phyloP scores from a whole-genome alignment of 1,140 invertebrate species.

The Listronotus bonariensis region DNA sequence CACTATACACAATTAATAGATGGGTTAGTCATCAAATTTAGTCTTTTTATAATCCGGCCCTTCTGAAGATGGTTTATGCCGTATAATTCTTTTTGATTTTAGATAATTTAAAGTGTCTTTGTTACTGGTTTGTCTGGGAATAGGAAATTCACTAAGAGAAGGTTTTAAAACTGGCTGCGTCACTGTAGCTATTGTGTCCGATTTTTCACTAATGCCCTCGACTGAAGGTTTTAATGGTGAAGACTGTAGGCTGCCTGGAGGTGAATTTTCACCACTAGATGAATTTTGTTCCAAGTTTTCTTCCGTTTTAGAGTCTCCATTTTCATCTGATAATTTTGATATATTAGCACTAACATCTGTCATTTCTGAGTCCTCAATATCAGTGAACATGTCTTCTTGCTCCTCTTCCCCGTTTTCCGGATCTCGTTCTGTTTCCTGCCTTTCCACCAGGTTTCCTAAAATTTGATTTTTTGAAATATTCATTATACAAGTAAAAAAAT shows the following conservation, averaged over 20 bases:
- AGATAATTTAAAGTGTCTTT: conserved; percentile 52
- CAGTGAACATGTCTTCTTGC: conserved; percentile 37
- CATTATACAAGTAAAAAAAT: conserved; percentile 2
- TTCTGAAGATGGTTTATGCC: conserved; percentile 42
- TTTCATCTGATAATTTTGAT: background rate
- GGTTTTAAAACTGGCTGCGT: conserved; percentile 37
- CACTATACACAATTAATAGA: conserved; percentile 3
- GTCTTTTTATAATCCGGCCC: conserved; percentile 30
- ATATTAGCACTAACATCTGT: conserved; percentile 4
- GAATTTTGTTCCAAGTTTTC: conserved; percentile 33
- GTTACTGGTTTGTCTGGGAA: conserved; percentile 44
- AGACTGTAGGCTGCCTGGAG: conserved; percentile 3
- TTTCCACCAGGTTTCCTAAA: conserved; percentile 43
- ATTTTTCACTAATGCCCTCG: conserved; percentile 28
- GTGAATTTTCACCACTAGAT: conserved; percentile 6
- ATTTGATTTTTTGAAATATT: too few species aligned
- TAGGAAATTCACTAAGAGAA: conserved; percentile 46
- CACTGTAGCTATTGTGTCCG: conserved; percentile 36
- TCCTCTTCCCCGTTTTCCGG: conserved; percentile 37
- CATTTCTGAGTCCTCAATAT: conserved; percentile 38
- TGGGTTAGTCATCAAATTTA: conserved; percentile 18
- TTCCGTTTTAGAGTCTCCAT: conserved; percentile 11
- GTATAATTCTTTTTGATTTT: conserved; percentile 51
- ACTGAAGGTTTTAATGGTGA: conserved; percentile 38
- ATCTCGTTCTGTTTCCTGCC: conserved; percentile 31